Evolutionary conservation across 1,140 invertebrate genomes (phyloP), one percentile per base, ranked within the genome.

Genomic region (Drosophila subpulchrella): DNA sequence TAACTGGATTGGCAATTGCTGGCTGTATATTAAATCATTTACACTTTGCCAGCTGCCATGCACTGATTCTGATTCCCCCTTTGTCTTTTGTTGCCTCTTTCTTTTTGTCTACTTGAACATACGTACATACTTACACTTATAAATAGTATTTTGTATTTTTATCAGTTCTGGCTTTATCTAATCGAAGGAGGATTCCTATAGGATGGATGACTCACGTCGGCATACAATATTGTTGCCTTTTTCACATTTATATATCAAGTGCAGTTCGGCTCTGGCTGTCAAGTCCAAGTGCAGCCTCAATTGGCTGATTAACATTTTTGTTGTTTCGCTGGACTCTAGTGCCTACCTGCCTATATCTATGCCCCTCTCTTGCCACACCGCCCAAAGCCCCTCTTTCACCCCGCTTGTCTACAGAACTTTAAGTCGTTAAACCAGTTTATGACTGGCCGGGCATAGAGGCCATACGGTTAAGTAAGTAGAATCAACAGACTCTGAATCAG

Each of bases 361-460:
- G 34, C 56, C 44, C 36, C 42, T 39, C 38, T 17, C 39, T 58
- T 36, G 38, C 34, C 39, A 27, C 47, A 11, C 47, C n/a, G 30
- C 30, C 32, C n/a, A 6, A 11, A 10, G 11, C 30, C 20, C 17
- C 59, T 36, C 13, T 20, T 36, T 41, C 48, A 5, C 15, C 53
- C 17, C 41, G 36, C 7, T 17, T 57, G 59, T 55, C 42, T 46
- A 30, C 77, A 82, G 79, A 75, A 86, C 74, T 58, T 63, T 53
- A 77, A 85, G 81, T 86, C 74, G 82, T 63, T 85, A 85, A 86
- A 85, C 81, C 82, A 85, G 81, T 85, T 85, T 86, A 80, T 67
- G 81, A 86, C 82, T 81, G 68, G 81, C 46, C 73, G 71, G 58
- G 54, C 73, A 76, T 77, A 56, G 75, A 77, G 72, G 73, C 72